Base-by-base conservation (phyloP, 1,140 invertebrate species). In the Drosophila micromelanica region DNA sequence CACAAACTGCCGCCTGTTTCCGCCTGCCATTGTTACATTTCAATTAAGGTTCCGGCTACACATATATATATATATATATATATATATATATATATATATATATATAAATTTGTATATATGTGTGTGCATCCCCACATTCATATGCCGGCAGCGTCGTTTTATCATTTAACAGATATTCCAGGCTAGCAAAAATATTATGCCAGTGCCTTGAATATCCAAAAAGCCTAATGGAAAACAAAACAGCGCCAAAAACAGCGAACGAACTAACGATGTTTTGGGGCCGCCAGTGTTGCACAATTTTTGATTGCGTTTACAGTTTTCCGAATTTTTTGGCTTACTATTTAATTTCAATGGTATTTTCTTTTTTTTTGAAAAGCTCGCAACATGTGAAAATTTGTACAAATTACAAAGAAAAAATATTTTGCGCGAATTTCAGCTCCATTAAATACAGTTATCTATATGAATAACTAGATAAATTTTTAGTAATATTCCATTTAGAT, bases 11-110 rank as follows among this genome's bases (percentile, higher is more conserved):
- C 63, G 69, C 35, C 76, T 49, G 62, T 81, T 86, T 87, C 82
- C 84, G 78, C 82, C 75, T 76, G 52, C 49, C 82, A 78, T 87
- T 87, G 82, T 87, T 87, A 87, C 82, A 87, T 87, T 87, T 87
- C 82, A 87, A 87, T 87, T 87, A 87, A 89, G 82, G 71, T 71
- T 73, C 72, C 72, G 75, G 46, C 43, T 52, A 37, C 52, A 15
- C 13, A 32, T 15, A 59, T 13, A 51, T 6, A 13, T 38, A 38
- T n/a, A 38, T 5, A 4, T 6, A 32, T 9, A 32, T 32, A 5
- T 7, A 0, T 30, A 30, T 30, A 30, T 30, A n/a, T n/a, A n/a
- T n/a, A n/a, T n/a, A n/a, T n/a, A n/a, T n/a, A n/a, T n/a, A n/a
- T n/a, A n/a, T n/a, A n/a, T n/a, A n/a, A n/a, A n/a, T n/a, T n/a